Evolutionary conservation across 2,888 invertebrate species (phyloP).

Genomic region (Galeruca laticollis): DNA sequence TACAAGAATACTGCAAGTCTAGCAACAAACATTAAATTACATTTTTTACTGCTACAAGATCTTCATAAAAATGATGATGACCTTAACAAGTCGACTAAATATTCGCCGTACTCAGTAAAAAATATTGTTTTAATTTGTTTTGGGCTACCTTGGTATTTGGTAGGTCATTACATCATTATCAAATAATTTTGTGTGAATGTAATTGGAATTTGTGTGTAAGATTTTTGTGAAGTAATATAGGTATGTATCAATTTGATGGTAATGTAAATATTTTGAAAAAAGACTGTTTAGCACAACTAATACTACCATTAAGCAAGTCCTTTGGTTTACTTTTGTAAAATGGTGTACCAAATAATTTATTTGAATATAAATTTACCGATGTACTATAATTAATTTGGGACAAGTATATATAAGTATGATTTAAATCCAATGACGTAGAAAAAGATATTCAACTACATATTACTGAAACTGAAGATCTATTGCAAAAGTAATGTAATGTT

Average conservation of each 20-base stretch:
- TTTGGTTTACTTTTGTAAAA: not conserved
- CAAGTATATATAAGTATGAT: not conserved
- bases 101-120: slow-evolving; percentile 9
- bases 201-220: not conserved
- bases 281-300: not conserved
- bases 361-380: not conserved
- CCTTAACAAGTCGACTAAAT: slow-evolving; percentile 23
- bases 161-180: slow-evolving; percentile 26
- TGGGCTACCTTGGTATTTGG: slow-evolving; percentile 21
- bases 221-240: not conserved
- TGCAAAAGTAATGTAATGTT: no score
- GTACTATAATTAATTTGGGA: not conserved
- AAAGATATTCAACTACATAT: no score
- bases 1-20: not conserved
- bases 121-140: slow-evolving; percentile 19
- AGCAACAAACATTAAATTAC: not conserved
- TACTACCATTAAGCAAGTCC: not conserved
- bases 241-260: not conserved
- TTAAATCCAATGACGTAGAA: not conserved
- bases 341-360: not conserved
- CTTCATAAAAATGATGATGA: slow-evolving; percentile 27
- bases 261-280: not conserved
- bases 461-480: no score
- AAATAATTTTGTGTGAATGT: slow-evolving; percentile 20
- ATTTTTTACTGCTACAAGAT: slow-evolving; percentile 1